Evolutionary conservation across 2,113 vertebrate genomes (phyloP).

Genomic region (Balaeniceps rex): DNA sequence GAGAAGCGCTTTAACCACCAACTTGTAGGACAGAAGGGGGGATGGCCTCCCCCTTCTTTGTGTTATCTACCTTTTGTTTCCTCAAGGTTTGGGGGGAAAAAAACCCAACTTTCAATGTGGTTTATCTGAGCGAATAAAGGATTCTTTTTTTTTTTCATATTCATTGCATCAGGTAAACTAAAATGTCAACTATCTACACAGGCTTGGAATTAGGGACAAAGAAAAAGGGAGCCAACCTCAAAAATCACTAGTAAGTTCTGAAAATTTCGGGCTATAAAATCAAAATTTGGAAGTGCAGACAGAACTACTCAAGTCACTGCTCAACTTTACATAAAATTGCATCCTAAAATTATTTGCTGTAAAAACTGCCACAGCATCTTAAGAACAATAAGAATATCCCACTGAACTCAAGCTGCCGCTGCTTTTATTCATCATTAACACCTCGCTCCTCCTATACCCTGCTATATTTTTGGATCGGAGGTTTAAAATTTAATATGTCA

Average conservation of each 20-base stretch:
- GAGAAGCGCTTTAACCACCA: background rate
- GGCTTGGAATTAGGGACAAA: background rate
- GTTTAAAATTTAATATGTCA: constrained; percentile 43
- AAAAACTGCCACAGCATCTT: background rate
- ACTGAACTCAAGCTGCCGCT: background rate
- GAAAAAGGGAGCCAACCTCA: background rate
- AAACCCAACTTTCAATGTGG: background rate
- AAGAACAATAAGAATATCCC: background rate
- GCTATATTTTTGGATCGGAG: constrained; percentile 15
- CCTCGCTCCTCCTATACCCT: background rate
- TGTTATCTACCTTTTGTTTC: background rate
- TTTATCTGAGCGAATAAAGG: background rate
- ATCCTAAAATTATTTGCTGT: background rate
- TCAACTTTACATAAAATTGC: background rate
- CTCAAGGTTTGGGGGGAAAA: background rate
- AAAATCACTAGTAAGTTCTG: background rate
- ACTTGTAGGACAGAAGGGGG: background rate
- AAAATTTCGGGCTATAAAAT: background rate
- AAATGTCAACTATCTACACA: background rate
- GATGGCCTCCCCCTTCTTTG: background rate
- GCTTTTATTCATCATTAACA: constrained; percentile 9
- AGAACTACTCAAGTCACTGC: background rate
- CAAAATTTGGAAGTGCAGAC: background rate
- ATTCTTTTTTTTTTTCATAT: background rate
- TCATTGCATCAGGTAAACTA: background rate